Base-by-base conservation (phyloP, 1,140 invertebrate species). In the Euura lappo region DNA sequence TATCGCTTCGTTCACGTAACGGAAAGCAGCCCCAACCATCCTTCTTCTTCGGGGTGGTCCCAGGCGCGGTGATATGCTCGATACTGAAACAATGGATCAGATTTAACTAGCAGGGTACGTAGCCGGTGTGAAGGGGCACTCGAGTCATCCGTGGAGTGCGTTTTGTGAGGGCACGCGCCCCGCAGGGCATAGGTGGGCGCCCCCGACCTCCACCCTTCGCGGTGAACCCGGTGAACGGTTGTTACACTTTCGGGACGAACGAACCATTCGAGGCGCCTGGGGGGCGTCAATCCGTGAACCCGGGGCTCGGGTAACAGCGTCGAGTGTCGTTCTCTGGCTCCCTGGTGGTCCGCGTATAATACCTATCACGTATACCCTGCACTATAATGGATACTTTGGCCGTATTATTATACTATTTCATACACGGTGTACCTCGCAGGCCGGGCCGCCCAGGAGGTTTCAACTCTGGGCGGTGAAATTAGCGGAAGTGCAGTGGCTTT, bases 141-240 rank as follows among this genome's bases (percentile, higher is more conserved):
- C 51, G 51, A 60, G 51, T 60, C 51, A 60, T 60, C 51, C 51
- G 51, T 60, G 51, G 51, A 60, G 51, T 60, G 51, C 51, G 51
- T 60, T 60, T 60, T 60, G 51, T 60, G 51, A 60, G 51, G 51
- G 6, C 51, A 60, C 51, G 51, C 51, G 51, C 51, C 51, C 51
- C 51, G 51, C 28, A 28, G 51, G 51, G 8, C 51, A n/a, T 11
- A 60, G 51, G 51, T 60, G 51, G 13, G 51, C 51, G 51, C 8
- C 28, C 28, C 28, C 28, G 28, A 1, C 51, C 3, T n/a, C 51
- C 51, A n/a, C 51, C 51, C 51, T 60, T n/a, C 51, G 51, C 13
- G 51, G 51, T 60, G 10, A 60, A 60, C 51, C 51, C 51, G 51
- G 13, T 60, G 8, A 60, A 60, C 51, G 51, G 51, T 60, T 60